Evolutionary conservation across 2,113 vertebrate genomes (phyloP), one percentile per base, ranked within the genome.

Genomic region (Odontesthes bonariensis): DNA sequence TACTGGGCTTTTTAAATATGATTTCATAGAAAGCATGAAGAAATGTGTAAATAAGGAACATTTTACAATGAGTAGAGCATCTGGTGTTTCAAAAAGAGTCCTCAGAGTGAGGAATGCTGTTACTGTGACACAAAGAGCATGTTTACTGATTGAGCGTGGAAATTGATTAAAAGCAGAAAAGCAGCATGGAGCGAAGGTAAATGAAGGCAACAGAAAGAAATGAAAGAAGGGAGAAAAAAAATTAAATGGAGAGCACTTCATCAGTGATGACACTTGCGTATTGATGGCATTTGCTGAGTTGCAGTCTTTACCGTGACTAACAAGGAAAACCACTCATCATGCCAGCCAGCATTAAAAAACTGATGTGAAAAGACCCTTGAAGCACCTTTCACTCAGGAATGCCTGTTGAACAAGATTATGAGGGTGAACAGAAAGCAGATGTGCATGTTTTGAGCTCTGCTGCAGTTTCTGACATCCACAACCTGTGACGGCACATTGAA

Each of bases 161-260:
- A 93, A 93, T 91, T 71, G 78, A 92, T 92, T 92, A 61, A 84
- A 76, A 69, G 80, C 86, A 86, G 83, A 88, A 83, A 82, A 89
- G 86, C 59, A 23, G 73, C 82, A 66, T 63, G 77, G 60, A 79
- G 73, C 20, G 64, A 74, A 69, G 65, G 73, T 64, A 63, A 77
- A 75, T 44, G 17, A 58, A 69, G 57, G 31, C 35, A 51, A 77
- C 2, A 33, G 61, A 63, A n/a, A 49, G 42, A 74, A 72, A 33
- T 51, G 49, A 55, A 55, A 35, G 68, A 59, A 53, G 78, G 40
- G 38, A 47, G 47, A 35, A 62, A 49, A 62, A 49, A 74, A 79
- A 73, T 20, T 23, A 57, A 53, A 65, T 79, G 62, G 57, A 62
- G 73, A 82, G 80, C 83, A 82, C 82, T 88, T 87, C 66, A 86